phyloP scores from a whole-genome alignment of 2,113 vertebrate species.

The Hucho hucho region DNA sequence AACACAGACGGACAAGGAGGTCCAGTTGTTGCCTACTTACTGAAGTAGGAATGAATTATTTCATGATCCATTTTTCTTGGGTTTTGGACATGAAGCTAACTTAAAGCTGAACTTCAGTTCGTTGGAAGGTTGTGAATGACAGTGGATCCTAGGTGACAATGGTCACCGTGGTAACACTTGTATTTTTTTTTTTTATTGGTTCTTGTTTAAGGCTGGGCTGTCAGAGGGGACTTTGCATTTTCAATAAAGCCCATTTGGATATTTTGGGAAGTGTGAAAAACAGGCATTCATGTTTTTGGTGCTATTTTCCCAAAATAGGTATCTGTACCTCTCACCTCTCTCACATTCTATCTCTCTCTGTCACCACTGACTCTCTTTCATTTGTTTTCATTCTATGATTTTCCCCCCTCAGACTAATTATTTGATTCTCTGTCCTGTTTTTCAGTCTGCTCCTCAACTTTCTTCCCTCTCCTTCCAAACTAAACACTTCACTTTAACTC shows the following conservation, averaged over 20 bases:
- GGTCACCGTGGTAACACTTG: conserved; percentile 63
- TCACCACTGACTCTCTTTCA: conserved; percentile 20
- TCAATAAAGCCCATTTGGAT: conserved; percentile 64
- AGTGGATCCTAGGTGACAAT: conserved; percentile 51
- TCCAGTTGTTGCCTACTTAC: conserved; percentile 38
- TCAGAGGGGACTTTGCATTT: conserved; percentile 72
- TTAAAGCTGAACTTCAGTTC: conserved; percentile 29
- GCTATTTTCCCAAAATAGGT: conserved; percentile 76
- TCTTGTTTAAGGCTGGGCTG: conserved; percentile 71
- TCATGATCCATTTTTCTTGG: conserved; percentile 25
- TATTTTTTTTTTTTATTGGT: conserved; percentile 77
- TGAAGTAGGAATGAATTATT: conserved; percentile 42
- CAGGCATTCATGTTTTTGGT: conserved; percentile 68
- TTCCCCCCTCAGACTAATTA: conserved; percentile 26
- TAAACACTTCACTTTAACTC: conserved; percentile 60
- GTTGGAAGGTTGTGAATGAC: conserved; percentile 45
- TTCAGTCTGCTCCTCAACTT: not conserved
- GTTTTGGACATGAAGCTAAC: conserved; percentile 16
- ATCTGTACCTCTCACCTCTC: conserved; percentile 47
- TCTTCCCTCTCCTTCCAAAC: conserved; percentile 22
- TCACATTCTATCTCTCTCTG: conserved; percentile 13
- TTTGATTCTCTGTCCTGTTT: conserved; percentile 17
- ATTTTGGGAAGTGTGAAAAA: conserved; percentile 57
- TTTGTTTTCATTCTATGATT: not conserved
- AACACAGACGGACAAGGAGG: conserved; percentile 28